Evolutionary conservation across 2,888 invertebrate genomes (phyloP), one percentile per base, ranked within the genome.

Genomic region (Acleris emargana): DNA sequence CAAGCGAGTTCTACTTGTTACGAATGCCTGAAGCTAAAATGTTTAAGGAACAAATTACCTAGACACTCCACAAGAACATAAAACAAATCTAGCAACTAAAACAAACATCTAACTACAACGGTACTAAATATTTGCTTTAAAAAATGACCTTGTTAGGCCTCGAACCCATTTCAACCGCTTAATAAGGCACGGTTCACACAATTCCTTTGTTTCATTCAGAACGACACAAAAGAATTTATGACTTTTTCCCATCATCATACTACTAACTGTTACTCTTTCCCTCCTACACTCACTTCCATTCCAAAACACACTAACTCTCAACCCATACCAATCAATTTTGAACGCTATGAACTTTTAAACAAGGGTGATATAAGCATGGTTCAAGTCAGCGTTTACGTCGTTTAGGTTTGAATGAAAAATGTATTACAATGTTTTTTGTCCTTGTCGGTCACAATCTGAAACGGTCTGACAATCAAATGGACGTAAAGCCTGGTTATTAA

Each of bases 101-200:
- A 50, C 54, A 55, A 64, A 53, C 52, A 53, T 18, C 32, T 5
- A 20, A 18, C 45, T 13, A 18, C 52, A 64, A 64, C 64, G 64
- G 64, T 45, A 66, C 60, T 51, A 60, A 60, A 66, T 66, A 66
- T 66, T 66, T 66, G 60, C 22, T 59, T 64, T 22, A 61, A 60
- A 61, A 58, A 68, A 64, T 64, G 69, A 68, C 70, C 70, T 71
- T 71, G 70, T 59, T 66, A 66, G 66, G 50, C 66, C 66, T 61
- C 66, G 61, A 47, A 45, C 57, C 45, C 55, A 64, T 61, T 64
- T 47, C 64, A 43, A 28, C 49, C 62, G 54, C 61, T 58, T 64
- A 52, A 62, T 64, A 68, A 66, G 57, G 43, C 64, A 64, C 64
- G 47, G 57, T 62, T 66, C 62, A 57, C 68, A 71, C 64, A 68